Base-by-base conservation (phyloP, 1,140 invertebrate genomes). In the Zaprionus tsacasi region DNA sequence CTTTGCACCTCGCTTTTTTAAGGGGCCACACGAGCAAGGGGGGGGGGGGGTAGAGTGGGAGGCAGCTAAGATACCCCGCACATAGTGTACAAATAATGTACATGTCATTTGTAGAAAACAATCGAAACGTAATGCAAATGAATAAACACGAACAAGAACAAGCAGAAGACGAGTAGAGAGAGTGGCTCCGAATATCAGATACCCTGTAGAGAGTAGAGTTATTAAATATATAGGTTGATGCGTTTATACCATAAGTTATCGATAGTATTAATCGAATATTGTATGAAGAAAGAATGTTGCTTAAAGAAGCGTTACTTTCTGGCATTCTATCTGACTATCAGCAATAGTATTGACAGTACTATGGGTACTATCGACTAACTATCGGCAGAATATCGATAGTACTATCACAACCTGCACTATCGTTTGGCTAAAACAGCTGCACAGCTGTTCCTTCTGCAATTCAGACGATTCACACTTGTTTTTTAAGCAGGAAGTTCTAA, bases 21-120 rank as follows among this genome's bases (percentile, higher is more conserved):
- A 30, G 15, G 15, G 3, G 11, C 10, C 5, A 11, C 2, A 65
- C 7, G 15, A 21, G n/a, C 17, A 1, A n/a, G 6, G 48, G 13
- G 21, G 11, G 6, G 17, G 10, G 50, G 8, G 33, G 6, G 8
- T 11, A 10, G 15, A 30, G n/a, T 5, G 10, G 43, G 11, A 17
- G 10, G 35, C 3, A 2, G 4, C 35, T 27, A 33, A 36, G 52
- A 60, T 60, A 60, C 25, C 12, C 6, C 17, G 45, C 45, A 68
- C 56, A 30, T 36, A 58, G 21, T 60, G 66, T 17, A 38, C 52
- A 56, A 64, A 35, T 36, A 56, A 65, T 65, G 36, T 36, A 65
- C 52, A 52, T 65, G 52, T n/a, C 52, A 65, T 65, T 56, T 25
- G 40, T 45, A n/a, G 15, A 56, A 30, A 43, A 33, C 25, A 56